phyloP scores from a whole-genome alignment of 2,113 vertebrate species.

The Choloepus hoffmanni region DNA sequence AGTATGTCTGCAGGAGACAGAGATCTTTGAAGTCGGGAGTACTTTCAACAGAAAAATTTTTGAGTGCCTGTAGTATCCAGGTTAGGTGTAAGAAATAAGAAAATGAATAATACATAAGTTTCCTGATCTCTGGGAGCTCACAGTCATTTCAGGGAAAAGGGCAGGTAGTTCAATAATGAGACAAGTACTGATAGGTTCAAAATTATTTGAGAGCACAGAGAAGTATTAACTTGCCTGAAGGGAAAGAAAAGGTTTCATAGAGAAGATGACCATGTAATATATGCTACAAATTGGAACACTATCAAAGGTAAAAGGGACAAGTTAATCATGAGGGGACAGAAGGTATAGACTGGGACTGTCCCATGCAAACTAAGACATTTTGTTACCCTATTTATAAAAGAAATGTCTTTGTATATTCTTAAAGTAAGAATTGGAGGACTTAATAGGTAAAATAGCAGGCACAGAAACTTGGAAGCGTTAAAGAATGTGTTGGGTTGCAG shows the following conservation, averaged over 20 bases:
- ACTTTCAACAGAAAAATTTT: not conserved
- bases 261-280: not conserved
- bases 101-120: not conserved
- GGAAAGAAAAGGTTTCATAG: not conserved
- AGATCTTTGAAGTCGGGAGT: not conserved
- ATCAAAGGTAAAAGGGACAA: not conserved
- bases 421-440: not conserved
- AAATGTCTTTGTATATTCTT: slow-evolving; percentile 3
- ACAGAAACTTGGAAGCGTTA: not conserved
- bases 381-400: not conserved
- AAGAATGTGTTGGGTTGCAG: not conserved
- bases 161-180: not conserved
- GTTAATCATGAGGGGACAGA: not conserved
- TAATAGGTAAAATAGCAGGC: not conserved
- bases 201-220: not conserved
- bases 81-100: slow-evolving; percentile 21
- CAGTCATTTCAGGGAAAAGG: not conserved
- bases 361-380: not conserved
- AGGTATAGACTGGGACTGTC: not conserved
- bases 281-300: not conserved
- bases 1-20: not conserved
- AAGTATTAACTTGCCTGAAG: not conserved
- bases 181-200: not conserved
- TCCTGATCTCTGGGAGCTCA: not conserved
- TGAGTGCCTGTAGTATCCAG: not conserved